These are phyloP conservation scores for Megalopta genalis DNA, from an alignment of 1,140 invertebrate species.

Conservation along the genomic window DNA sequence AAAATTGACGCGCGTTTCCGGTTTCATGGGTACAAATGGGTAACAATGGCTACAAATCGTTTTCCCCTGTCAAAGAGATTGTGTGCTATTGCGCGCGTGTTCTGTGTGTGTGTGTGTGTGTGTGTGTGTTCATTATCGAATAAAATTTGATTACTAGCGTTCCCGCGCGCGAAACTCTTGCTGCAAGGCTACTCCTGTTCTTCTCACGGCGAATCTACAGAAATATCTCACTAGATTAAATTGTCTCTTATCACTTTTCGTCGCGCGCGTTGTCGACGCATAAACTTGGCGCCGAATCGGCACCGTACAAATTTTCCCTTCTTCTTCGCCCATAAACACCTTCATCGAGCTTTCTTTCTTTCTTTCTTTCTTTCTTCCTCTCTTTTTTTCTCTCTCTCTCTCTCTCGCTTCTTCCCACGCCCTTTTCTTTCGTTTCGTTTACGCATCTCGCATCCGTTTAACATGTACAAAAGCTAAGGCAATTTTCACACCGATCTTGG, in stretches of 20 bases:
- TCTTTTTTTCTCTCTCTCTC: neutral
- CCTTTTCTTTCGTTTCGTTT: conserved; percentile 9
- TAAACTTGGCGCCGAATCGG: conserved; percentile 29
- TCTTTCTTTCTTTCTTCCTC: neutral
- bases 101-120: neutral
- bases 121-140: conserved; percentile 4
- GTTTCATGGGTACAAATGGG: neutral
- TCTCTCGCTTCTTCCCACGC: conserved; percentile 3
- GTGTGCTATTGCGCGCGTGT: neutral
- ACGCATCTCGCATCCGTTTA: conserved; percentile 26
- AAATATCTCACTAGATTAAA: conserved; percentile 35
- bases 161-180: conserved; percentile 44
- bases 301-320: neutral
- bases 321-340: neutral
- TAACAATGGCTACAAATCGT: too few relatives aligned
- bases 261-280: conserved; percentile 5
- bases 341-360: neutral
- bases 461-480: conserved; percentile 75
- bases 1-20: neutral
- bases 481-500: conserved; percentile 63
- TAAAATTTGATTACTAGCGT: conserved; percentile 63
- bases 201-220: conserved; percentile 5
- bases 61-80: too few relatives aligned
- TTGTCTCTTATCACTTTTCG: conserved; percentile 40
- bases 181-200: conserved; percentile 52